Evolutionary conservation across 2,113 vertebrate genomes (phyloP).

Genomic region (Oryzias woworae): DNA sequence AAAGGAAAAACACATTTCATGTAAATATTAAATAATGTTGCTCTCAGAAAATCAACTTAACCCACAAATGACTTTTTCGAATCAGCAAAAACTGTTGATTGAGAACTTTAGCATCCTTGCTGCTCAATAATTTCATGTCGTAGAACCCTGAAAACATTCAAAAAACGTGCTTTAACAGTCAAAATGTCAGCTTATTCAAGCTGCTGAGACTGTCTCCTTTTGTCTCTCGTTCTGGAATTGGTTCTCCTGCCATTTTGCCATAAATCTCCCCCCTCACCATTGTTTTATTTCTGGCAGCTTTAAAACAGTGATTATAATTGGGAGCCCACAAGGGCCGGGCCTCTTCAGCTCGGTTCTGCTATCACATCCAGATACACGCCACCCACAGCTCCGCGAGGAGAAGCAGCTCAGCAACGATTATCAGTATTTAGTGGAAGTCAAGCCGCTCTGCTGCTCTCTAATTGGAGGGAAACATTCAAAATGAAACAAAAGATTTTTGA

Average conservation of each 20-base stretch:
- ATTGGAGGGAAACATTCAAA: constrained; percentile 50
- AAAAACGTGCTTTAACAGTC: constrained; percentile 23
- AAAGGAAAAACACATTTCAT: constrained; percentile 44
- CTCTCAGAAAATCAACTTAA: constrained; percentile 40
- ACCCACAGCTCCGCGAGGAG: constrained; percentile 47
- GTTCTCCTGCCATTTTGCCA: constrained; percentile 35
- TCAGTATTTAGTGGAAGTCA: constrained; percentile 49
- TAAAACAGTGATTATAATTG: constrained; percentile 57
- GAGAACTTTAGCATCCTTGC: constrained; percentile 55
- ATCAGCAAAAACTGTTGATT: constrained; percentile 45
- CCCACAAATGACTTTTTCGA: constrained; percentile 47
- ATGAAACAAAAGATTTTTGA: constrained; percentile 49
- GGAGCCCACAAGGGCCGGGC: constrained; percentile 52
- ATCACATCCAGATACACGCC: constrained; percentile 30
- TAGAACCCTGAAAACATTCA: constrained; percentile 15
- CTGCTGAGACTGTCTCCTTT: constrained; percentile 48
- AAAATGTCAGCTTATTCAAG: constrained; percentile 66
- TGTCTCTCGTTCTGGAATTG: constrained; percentile 7
- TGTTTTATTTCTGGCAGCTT: constrained; percentile 51
- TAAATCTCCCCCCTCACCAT: constrained; percentile 33
- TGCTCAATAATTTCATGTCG: constrained; percentile 51
- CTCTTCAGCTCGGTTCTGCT: constrained; percentile 38
- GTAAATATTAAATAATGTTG: constrained; percentile 31
- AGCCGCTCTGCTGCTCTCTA: constrained; percentile 36
- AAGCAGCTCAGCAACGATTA: constrained; percentile 42